Percentiles rank a stretch among this genome's conserved stretches.
Evolutionary conservation across 2,797 vertebrate species (phyloP).

Genomic region (Manis crassicaudata): DNA sequence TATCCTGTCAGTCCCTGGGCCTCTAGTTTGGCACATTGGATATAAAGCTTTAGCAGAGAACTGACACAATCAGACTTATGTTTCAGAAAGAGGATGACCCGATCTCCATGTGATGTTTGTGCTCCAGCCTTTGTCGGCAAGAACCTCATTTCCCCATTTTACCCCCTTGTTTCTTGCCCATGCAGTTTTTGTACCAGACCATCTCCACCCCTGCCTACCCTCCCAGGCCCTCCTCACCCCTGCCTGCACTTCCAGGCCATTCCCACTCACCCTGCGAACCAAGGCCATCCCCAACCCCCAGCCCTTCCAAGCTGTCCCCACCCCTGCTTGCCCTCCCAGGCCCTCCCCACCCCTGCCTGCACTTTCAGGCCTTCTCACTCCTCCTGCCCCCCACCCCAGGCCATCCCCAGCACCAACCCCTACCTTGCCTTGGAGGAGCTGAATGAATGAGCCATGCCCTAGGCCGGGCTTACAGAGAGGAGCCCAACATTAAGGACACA

Average conservation of each 20-base stretch:
- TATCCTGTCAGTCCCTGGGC: neutral
- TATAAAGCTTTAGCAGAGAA: neutral
- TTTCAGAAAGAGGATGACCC: neutral
- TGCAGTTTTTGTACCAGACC: neutral
- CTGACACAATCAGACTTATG: neutral
- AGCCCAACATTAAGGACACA: conserved; percentile 56
- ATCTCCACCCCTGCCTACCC: neutral
- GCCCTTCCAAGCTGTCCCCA: too few species aligned
- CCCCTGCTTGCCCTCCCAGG: too few species aligned
- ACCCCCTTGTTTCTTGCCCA: fast-evolving
- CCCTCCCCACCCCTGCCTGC: too few species aligned
- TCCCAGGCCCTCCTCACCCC: neutral
- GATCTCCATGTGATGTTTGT: neutral
- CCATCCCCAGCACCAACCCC: neutral
- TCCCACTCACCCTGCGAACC: too few species aligned
- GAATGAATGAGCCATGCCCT: neutral
- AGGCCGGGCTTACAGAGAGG: conserved; percentile 31
- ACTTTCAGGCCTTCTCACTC: neutral
- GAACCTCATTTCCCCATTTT: neutral
- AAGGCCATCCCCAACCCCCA: too few species aligned
- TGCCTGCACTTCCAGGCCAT: neutral
- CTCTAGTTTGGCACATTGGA: neutral
- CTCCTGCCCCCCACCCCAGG: neutral
- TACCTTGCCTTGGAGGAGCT: neutral
- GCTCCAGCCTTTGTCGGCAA: neutral